Evolutionary conservation across 2,888 invertebrate genomes (phyloP), one percentile per base, ranked within the genome.

Genomic region (Dione vanillae): DNA sequence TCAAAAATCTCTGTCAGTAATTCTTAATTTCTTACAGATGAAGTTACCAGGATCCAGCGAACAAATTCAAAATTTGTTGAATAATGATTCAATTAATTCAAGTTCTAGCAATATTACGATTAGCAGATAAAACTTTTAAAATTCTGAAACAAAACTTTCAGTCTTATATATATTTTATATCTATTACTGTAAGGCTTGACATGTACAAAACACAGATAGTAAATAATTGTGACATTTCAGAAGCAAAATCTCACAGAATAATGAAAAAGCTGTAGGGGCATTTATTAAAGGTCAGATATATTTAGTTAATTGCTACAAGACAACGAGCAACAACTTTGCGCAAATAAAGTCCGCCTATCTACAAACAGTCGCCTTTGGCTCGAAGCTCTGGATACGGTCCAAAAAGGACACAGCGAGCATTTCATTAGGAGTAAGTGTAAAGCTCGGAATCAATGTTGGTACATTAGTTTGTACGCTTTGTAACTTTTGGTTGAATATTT

Each of bases 311-410:
- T 70, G 65, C 65, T 45, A 67, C 70, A 65, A 67, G 67, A 54
- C 14, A 11, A 14, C 67, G 65, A 58, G 20, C 40, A 59, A 54
- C 45, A 72, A 67, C 72, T 58, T 49, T 54, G 67, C 49, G 61
- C 67, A 69, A 67, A 73, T 71, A 73, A 69, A 73, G 59, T 66
- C 59, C 64, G 71, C 62, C 45, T 70, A 70, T 56, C 45, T 67
- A 40, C 59, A 54, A 51, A 67, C 65, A 73, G 49, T 67, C 74
- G 70, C 66, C 66, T 71, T 74, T 73, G 70, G 71, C 69, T 61
- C 45, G 61, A 64, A 40, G 43, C 45, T 73, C 69, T 75, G 76
- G 76, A 75, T 27, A 27, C 40, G 49, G 40, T 76, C 77, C 77
- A 78, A 71, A 75, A 72, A 72, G 70, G 70, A 75, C 68, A 67